phyloP scores from a whole-genome alignment of 2,113 vertebrate species.

The Pluvianellus socialis region DNA sequence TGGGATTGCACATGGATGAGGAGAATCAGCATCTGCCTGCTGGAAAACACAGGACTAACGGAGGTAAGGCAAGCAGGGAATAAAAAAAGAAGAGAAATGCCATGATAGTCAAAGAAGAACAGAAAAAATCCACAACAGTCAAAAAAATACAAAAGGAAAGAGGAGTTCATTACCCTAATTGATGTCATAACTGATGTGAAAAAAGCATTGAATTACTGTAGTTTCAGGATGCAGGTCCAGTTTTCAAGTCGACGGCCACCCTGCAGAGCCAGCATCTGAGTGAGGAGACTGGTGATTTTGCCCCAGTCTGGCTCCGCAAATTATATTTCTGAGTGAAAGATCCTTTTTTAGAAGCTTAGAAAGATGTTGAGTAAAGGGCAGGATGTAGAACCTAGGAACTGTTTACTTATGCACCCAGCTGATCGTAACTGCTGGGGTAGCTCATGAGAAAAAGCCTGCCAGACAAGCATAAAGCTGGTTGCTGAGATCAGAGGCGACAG shows the following conservation, averaged over 20 bases:
- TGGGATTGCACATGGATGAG: slow-evolving; percentile 57
- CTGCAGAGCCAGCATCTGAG: background rate
- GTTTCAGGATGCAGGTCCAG: background rate
- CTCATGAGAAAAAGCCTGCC: slow-evolving; percentile 9
- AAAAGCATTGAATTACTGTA: background rate
- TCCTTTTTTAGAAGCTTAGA: background rate
- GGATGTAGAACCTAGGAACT: background rate
- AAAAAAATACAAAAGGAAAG: background rate
- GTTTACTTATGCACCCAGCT: slow-evolving; percentile 39
- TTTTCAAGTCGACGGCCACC: background rate
- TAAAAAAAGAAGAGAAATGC: background rate
- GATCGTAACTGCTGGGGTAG: background rate
- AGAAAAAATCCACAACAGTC: background rate
- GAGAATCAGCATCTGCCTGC: slow-evolving; percentile 48
- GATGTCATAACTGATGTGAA: background rate
- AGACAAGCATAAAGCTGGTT: background rate
- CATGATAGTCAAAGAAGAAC: background rate
- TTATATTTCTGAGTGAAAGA: background rate
- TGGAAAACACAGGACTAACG: slow-evolving; percentile 31
- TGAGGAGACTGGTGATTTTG: background rate
- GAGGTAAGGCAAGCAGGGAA: background rate
- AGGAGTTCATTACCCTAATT: background rate
- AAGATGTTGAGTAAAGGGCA: background rate
- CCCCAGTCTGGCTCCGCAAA: background rate
- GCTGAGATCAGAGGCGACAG: slow-evolving; percentile 16